Base-by-base conservation (phyloP, 2,113 vertebrate species). In the Pica pica region DNA sequence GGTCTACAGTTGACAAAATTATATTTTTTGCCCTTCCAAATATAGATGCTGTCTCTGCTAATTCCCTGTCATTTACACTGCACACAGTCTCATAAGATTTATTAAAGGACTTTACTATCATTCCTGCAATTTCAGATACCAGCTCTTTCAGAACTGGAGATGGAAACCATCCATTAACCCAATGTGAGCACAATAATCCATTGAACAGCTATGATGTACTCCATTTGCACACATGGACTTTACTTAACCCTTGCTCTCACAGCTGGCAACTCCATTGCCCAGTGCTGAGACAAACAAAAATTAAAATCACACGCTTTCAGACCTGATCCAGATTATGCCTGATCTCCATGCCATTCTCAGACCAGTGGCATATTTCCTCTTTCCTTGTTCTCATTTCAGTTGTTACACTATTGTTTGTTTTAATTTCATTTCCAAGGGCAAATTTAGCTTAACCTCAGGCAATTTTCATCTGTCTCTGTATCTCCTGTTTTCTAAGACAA, bases 351-450 rank as follows among this genome's bases (percentile, higher is more conserved):
- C 30, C 75, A 50, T 90, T 93, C 59, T 88, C 50, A 77, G 39
- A 77, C 8, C 1, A 2, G 42, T 39, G 35, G 71, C 27, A 55
- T 39, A 50, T 77, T 92, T 93, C 83, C 76, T 92, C 63, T 93
- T 95, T 88, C 71, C 83, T 90, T 83, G 55, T 92, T 92, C 68
- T 90, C 67, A 77, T 90, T 95, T 86, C 90, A 86, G n/a, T 86
- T 1, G 0, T 69, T 90, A 76, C 28, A 42, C 11, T 86, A 73
- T 63, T 85, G 53, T 77, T 90, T 78, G 22, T 50, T 78, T 83
- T 60, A 74, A 93, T 77, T 90, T 77, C 47, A 33, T 93, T 94
- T 86, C 46, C 76, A 88, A 70, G 30, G 46, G 67, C 18, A 2
- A 3, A 90, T 73, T 76, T 86, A 90, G 18, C 42, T 86, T 88